A percentile compares a stretch with the other conserved stretches of the same genome.
Evolutionary conservation across 2,888 invertebrate genomes (phyloP).

Genomic region (Lomographa bimaculata): DNA sequence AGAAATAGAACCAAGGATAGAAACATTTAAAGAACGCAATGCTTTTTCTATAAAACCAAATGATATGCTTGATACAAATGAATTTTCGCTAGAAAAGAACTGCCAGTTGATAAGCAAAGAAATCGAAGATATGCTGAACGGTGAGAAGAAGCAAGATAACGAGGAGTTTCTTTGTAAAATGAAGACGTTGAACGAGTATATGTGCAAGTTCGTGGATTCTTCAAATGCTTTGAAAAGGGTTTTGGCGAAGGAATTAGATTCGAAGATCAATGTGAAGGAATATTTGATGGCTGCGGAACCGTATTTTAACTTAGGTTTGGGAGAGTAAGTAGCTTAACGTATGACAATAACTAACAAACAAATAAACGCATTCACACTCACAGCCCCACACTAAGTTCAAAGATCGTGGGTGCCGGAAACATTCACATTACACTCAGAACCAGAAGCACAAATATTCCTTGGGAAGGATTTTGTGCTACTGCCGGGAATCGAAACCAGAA

Average conservation of each 20-base stretch:
- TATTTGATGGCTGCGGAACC: slow-evolving; percentile 44
- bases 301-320: slow-evolving; percentile 58
- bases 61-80: neutral
- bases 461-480: no score
- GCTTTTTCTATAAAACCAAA: no score
- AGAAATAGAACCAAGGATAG: no score
- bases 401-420: no score
- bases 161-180: slow-evolving; percentile 60
- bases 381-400: no score
- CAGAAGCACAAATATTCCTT: no score
- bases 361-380: no score
- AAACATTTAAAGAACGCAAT: no score
- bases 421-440: no score
- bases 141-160: slow-evolving; percentile 44
- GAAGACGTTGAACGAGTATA: slow-evolving; percentile 64
- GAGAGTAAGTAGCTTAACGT: slow-evolving; percentile 70
- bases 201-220: slow-evolving; percentile 71
- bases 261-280: slow-evolving; percentile 44
- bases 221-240: slow-evolving; percentile 67
- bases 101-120: slow-evolving; percentile 50
- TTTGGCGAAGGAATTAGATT: slow-evolving; percentile 57
- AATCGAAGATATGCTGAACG: slow-evolving; percentile 53
- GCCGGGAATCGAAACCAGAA: no score
- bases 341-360: no score
- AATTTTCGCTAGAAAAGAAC: slow-evolving; percentile 42